Base-by-base conservation (phyloP, 1,140 invertebrate genomes). In the Tribolium castaneum region DNA sequence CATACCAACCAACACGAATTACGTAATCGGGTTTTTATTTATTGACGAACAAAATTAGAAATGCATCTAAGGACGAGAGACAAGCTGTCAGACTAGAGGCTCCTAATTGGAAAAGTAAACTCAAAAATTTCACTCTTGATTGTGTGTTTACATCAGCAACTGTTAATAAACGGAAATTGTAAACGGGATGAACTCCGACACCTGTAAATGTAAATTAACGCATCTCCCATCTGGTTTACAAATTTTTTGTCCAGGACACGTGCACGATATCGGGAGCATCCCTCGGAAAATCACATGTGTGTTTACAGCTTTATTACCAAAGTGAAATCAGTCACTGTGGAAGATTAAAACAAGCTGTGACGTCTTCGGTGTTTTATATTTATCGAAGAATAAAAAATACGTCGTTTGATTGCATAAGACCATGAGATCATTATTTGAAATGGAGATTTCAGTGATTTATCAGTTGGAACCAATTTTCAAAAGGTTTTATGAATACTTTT, bases 1-100 rank as follows among this genome's bases (percentile, higher is more conserved):
- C 49, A 73, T 73, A 54, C 71, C 71, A 30, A 34, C 71, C 71
- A 73, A 73, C 71, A 73, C 49, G 12, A 52, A 73, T 73, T 73
- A 54, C 71, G 52, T 73, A 50, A 72, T 30, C 35, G 45, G 34
- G 4, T 50, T 14, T 72, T 72, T 34, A 50, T 50, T 72, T 52
- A 51, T 72, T 72, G 39, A 73, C 54, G 19, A 19, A 59, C 12
- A 66, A 66, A 66, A 66, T 66, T 66, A 66, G 59, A 52, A 73
- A 73, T 73, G 34, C 25, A 12, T 22, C 49, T 52, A 45, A 59
- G 30, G 13, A 66, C 59, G 13, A 66, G 59, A 35, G 12, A 34
- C 10, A 13, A 34, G 9, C 34, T 66, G 59, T 66, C 59, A 34
- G n/a, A 30, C 54, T 14, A 54, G 13, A 30, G 25, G 3, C 51